Percentiles rank a stretch among this genome's conserved stretches.
Evolutionary conservation across 2,797 vertebrate species (phyloP).

Genomic region (Enteromius fasciolatus): DNA sequence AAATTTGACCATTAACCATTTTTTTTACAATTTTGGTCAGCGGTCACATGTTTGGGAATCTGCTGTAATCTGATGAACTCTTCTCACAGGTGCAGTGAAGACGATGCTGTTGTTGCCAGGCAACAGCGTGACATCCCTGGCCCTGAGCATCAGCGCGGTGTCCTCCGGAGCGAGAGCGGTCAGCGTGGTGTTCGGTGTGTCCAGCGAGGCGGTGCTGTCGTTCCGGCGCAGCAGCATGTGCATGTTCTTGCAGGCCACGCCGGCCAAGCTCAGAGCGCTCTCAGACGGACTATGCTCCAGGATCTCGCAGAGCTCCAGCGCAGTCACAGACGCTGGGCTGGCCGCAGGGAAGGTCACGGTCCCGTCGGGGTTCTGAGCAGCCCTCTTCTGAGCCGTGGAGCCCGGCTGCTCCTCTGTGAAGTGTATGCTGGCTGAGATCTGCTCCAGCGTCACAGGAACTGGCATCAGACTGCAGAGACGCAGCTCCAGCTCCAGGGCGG

Average conservation of each 20-base stretch:
- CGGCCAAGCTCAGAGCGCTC: slow-evolving; percentile 82
- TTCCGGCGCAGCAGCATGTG: slow-evolving; percentile 88
- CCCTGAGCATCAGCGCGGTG: slow-evolving; percentile 81
- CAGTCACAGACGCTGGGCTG: slow-evolving; percentile 61
- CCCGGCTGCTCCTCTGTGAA: slow-evolving; percentile 87
- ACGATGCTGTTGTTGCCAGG: slow-evolving; percentile 88
- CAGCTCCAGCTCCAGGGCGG: slow-evolving; percentile 84
- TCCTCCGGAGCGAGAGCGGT: slow-evolving; percentile 80
- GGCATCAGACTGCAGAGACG: slow-evolving; percentile 90
- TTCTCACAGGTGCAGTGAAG: slow-evolving; percentile 87
- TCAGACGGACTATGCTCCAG: slow-evolving; percentile 91
- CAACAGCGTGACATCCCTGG: slow-evolving; percentile 79
- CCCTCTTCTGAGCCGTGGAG: slow-evolving; percentile 77
- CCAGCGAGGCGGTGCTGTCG: slow-evolving; percentile 81
- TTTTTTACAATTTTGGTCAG: not conserved
- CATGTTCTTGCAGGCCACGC: slow-evolving; percentile 91
- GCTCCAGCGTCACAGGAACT: slow-evolving; percentile 82
- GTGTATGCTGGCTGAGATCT: slow-evolving; percentile 85
- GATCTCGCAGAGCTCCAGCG: slow-evolving; percentile 86
- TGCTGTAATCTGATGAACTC: not conserved
- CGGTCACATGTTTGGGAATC: not conserved
- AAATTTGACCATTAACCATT: not conserved
- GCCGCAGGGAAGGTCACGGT: slow-evolving; percentile 79
- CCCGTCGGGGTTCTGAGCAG: slow-evolving; percentile 69
- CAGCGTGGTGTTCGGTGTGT: slow-evolving; percentile 69